Conservation (phyloP, 92 coral and sea anemone species). For the Heteractis magnifica region DNA sequence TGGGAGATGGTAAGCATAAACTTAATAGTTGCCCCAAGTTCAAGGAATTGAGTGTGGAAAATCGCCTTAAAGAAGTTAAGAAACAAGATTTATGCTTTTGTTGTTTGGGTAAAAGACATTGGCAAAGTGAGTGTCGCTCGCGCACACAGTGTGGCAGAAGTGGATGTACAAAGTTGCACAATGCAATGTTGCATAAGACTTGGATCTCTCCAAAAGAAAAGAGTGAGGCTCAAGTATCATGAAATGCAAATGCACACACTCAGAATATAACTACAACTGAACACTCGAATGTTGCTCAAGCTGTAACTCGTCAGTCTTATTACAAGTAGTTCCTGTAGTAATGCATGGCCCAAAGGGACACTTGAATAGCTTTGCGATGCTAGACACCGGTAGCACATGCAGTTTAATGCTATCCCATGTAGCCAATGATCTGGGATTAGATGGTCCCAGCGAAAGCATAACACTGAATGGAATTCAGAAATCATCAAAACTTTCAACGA, state of each 20-base stretch:
- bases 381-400: conserved; percentile 56
- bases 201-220: neutral
- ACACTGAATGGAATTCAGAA: conserved; percentile 46
- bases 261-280: too few relatives aligned
- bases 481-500: conserved; percentile 34
- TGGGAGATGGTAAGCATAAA: conserved; percentile 22
- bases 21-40: conserved; percentile 31
- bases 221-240: too few relatives aligned
- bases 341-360: conserved; percentile 52
- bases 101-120: conserved; percentile 25
- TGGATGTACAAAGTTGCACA: conserved; percentile 27
- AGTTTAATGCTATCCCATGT: conserved; percentile 40
- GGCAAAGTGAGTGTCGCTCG: conserved; percentile 4
- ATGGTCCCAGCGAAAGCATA: conserved; percentile 43
- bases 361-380: conserved; percentile 41
- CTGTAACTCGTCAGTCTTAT: conserved; percentile 23
- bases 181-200: conserved; percentile 18
- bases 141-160: conserved; percentile 15
- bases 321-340: conserved; percentile 47
- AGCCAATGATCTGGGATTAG: conserved; percentile 46
- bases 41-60: neutral
- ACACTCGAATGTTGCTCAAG: too few relatives aligned
- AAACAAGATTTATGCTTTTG: conserved; percentile 17
- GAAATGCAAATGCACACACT: too few relatives aligned
- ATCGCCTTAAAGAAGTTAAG: conserved; percentile 25